A percentile compares a stretch with the other conserved stretches of the same genome.
Conservation (phyloP, 2,113 vertebrate species). For the Phyllostomus discolor region DNA sequence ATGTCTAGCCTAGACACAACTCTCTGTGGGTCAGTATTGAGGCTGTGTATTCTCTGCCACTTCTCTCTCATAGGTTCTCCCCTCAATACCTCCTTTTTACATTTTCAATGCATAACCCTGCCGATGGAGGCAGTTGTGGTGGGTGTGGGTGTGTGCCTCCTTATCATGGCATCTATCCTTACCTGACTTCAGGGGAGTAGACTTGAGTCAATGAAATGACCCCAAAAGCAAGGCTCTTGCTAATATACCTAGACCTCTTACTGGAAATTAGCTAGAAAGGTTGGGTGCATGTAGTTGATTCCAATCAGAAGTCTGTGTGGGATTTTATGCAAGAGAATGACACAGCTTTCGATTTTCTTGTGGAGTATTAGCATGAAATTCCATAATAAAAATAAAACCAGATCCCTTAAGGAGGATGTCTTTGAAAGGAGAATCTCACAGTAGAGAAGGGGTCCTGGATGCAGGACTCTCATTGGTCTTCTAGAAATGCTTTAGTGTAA, state of each 20-base stretch:
- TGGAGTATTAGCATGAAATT: not conserved
- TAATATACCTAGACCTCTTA: not conserved
- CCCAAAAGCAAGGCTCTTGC: not conserved
- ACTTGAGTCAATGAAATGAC: not conserved
- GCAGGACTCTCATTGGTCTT: not conserved
- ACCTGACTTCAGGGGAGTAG: not conserved
- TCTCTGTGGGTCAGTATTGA: not conserved
- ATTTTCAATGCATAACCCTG: not conserved
- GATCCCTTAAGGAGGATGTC: not conserved
- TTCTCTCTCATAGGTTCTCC: not conserved
- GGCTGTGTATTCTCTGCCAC: rapidly evolving
- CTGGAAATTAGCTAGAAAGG: conserved; percentile 1
- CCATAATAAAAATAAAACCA: not conserved
- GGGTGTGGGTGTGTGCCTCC: not conserved
- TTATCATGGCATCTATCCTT: not conserved
- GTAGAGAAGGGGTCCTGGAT: not conserved
- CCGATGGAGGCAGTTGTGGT: not conserved
- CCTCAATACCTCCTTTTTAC: not conserved
- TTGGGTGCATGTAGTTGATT: conserved; percentile 19
- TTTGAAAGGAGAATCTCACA: not conserved
- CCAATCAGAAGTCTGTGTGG: not conserved
- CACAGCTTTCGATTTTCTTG: conserved; percentile 17
- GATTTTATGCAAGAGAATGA: conserved; percentile 34
- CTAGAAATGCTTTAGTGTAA: not conserved
- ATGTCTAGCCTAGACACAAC: not conserved